Percentiles rank a stretch among this genome's conserved stretches.
Conservation (phyloP, 2,888 invertebrate genomes). For the Stenchaetothrips biformis region DNA sequence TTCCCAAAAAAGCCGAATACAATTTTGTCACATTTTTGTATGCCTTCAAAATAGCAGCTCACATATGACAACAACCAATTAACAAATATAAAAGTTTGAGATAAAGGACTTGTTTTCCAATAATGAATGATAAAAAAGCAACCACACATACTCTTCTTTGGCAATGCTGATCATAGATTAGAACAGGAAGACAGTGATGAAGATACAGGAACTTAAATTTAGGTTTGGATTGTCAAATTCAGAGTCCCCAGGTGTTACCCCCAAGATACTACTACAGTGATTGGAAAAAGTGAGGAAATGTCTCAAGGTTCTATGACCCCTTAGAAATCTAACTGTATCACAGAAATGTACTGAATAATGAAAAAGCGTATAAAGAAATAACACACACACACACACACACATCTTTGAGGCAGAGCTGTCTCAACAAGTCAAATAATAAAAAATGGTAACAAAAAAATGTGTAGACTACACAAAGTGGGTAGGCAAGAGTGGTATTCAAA, state of each 20-base stretch:
- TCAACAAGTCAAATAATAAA: not conserved
- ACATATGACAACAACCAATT: too few relatives aligned
- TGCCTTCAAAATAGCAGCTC: too few relatives aligned
- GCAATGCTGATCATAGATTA: too few relatives aligned
- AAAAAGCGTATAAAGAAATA: not conserved
- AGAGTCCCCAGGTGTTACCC: not conserved
- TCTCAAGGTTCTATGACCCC: too few relatives aligned
- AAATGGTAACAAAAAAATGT: not conserved
- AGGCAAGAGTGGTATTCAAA: not conserved
- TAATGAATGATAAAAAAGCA: too few relatives aligned
- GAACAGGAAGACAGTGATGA: too few relatives aligned
- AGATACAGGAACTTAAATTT: too few relatives aligned
- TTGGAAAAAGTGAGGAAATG: not conserved
- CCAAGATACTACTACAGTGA: not conserved
- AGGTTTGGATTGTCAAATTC: too few relatives aligned
- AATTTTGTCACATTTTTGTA: not conserved
- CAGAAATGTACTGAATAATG: not conserved
- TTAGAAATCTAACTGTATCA: not conserved
- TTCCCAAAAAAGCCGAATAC: not conserved
- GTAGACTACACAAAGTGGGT: not conserved
- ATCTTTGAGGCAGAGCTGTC: not conserved
- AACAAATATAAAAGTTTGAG: too few relatives aligned
- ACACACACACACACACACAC: not conserved
- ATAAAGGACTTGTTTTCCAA: too few relatives aligned
- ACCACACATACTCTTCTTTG: too few relatives aligned